Percentiles rank a stretch among this genome's conserved stretches.
Conservation (phyloP, 2,113 vertebrate genomes). For the Lagopus muta region DNA sequence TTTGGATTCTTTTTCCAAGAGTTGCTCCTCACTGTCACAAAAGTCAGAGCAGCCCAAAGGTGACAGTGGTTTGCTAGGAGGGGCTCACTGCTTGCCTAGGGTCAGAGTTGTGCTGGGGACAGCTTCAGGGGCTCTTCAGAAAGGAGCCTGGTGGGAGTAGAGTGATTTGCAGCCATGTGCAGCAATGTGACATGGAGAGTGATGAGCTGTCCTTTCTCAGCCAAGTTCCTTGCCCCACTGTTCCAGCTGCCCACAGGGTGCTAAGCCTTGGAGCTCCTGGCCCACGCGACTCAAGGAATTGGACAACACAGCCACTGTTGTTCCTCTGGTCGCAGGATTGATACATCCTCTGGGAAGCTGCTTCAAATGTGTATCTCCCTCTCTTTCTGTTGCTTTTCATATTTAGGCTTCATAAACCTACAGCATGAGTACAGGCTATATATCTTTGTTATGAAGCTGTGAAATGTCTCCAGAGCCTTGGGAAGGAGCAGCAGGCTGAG, state of each 20-base stretch:
- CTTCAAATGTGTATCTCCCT: not conserved
- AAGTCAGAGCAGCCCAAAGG: not conserved
- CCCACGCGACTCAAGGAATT: not conserved
- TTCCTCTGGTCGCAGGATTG: not conserved
- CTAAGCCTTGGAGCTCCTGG: not conserved
- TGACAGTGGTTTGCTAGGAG: not conserved
- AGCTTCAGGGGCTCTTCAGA: not conserved
- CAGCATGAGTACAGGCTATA: not conserved
- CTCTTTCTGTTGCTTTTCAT: not conserved
- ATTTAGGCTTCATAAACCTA: not conserved
- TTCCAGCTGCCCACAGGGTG: not conserved
- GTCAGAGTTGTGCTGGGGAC: not conserved
- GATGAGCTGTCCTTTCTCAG: not conserved
- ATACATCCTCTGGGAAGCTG: not conserved
- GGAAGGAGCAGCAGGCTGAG: not conserved
- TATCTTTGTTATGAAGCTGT: not conserved
- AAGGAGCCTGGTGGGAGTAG: not conserved
- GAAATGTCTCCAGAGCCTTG: not conserved
- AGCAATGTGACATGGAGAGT: rapidly evolving
- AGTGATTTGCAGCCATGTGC: rapidly evolving
- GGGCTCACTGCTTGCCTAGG: not conserved
- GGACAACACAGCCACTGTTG: rapidly evolving
- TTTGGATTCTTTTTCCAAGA: not conserved
- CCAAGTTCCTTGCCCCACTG: not conserved
- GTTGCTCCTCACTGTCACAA: not conserved